A percentile compares a stretch with the other conserved stretches of the same genome.
Conservation (phyloP, 2,888 invertebrate species). For the Hirtodrosophila alboralis region DNA sequence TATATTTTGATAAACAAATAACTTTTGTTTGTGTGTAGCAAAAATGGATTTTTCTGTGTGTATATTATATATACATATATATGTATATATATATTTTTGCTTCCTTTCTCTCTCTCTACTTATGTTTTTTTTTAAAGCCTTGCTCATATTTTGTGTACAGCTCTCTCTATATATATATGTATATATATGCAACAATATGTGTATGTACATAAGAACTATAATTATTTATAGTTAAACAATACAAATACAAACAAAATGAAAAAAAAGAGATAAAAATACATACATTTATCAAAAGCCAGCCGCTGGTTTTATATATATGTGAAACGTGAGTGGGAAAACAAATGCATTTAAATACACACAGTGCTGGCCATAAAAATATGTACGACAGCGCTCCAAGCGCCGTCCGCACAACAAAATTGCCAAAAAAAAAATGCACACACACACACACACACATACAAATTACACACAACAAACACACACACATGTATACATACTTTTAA, state of each 20-base stretch:
- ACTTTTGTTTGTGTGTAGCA: constrained; percentile 15
- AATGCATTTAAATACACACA: constrained; percentile 68
- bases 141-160: too few species aligned
- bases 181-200: constrained; percentile 14
- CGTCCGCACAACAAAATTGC: constrained; percentile 62
- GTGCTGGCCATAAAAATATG: constrained; percentile 42
- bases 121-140: constrained; percentile 33
- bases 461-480: constrained; percentile 23
- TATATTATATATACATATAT: constrained; percentile 20
- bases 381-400: constrained; percentile 26
- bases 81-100: too few species aligned
- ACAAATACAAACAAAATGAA: constrained; percentile 15
- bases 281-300: constrained; percentile 59
- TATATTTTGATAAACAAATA: constrained; percentile 40
- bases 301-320: constrained; percentile 33
- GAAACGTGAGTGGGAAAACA: constrained; percentile 48
- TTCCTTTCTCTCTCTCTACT: too few species aligned
- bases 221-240: constrained; percentile 25
- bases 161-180: constrained; percentile 21
- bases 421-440: constrained; percentile 54
- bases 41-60: constrained; percentile 37
- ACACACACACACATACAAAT: constrained; percentile 12
- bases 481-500: constrained; percentile 48
- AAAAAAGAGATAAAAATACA: constrained; percentile 31
- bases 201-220: constrained; percentile 20